Conservation (phyloP, 2,113 vertebrate species). For the Percina caprodes region DNA sequence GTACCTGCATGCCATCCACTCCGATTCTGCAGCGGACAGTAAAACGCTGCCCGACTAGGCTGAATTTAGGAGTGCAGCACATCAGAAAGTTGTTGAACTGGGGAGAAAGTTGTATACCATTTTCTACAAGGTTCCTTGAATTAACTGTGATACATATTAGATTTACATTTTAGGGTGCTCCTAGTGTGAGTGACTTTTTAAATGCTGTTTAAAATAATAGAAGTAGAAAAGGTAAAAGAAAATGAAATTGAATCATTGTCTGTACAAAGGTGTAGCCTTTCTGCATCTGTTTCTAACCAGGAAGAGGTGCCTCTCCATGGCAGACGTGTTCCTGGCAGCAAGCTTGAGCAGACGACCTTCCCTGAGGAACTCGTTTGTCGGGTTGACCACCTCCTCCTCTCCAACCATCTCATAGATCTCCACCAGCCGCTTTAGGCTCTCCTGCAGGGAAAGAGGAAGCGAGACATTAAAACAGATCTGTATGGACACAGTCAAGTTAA, state of each 20-base stretch:
- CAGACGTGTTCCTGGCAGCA: conserved; percentile 92
- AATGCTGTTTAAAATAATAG: background rate
- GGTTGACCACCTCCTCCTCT: conserved; percentile 94
- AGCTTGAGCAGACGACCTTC: conserved; percentile 95
- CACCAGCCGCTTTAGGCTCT: conserved; percentile 91
- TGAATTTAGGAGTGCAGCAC: conserved; percentile 95
- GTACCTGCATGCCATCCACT: conserved; percentile 93
- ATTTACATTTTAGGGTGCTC: background rate
- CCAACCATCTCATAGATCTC: conserved; percentile 96
- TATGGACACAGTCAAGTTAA: background rate
- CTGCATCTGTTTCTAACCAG: conserved; percentile 82
- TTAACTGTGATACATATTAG: background rate
- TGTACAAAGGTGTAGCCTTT: background rate
- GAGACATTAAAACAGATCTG: background rate
- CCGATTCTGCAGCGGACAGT: conserved; percentile 91
- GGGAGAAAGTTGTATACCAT: background rate
- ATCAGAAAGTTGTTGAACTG: conserved; percentile 98
- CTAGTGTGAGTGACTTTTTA: no score
- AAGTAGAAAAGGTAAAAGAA: background rate
- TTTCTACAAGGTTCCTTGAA: background rate
- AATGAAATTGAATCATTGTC: background rate
- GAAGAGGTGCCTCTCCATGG: conserved; percentile 93
- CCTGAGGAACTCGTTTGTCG: conserved; percentile 93
- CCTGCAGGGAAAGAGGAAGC: conserved; percentile 75
- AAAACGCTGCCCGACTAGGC: conserved; percentile 91